phyloP scores from a whole-genome alignment of 2,113 vertebrate genomes.

The Pachycephala philippinensis region DNA sequence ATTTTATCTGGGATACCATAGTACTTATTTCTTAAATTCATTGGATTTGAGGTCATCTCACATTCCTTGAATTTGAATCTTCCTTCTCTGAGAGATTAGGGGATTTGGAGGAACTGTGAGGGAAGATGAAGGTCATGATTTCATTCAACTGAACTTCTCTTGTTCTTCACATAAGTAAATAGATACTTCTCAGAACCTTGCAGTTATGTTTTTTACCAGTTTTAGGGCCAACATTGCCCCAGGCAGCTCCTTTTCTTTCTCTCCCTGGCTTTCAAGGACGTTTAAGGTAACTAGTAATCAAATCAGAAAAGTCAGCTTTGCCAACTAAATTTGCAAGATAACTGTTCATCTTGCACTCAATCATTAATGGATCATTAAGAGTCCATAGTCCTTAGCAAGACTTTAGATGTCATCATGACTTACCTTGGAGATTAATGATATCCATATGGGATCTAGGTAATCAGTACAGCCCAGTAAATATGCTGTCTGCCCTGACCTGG shows the following conservation, averaged over 20 bases:
- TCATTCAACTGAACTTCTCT: background rate
- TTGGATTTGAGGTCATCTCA: background rate
- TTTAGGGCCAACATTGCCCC: background rate
- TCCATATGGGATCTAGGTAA: background rate
- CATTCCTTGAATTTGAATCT: background rate
- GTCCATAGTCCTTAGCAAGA: background rate
- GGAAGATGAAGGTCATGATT: background rate
- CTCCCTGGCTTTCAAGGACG: background rate
- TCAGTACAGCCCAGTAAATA: background rate
- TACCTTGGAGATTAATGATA: background rate
- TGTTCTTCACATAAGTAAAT: background rate
- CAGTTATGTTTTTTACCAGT: background rate
- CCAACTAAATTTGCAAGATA: background rate
- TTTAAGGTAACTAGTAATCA: background rate
- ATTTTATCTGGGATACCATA: background rate
- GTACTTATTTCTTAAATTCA: background rate
- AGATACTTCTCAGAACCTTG: background rate
- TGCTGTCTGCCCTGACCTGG: rapidly evolving
- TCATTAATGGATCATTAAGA: background rate
- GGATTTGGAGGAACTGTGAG: background rate
- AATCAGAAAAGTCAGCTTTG: background rate
- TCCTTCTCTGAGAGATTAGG: background rate
- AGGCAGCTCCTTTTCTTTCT: background rate
- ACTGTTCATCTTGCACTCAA: rapidly evolving
- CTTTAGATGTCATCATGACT: background rate